Base-by-base conservation (phyloP, 1,140 invertebrate genomes). In the Cotesia chilonis region DNA sequence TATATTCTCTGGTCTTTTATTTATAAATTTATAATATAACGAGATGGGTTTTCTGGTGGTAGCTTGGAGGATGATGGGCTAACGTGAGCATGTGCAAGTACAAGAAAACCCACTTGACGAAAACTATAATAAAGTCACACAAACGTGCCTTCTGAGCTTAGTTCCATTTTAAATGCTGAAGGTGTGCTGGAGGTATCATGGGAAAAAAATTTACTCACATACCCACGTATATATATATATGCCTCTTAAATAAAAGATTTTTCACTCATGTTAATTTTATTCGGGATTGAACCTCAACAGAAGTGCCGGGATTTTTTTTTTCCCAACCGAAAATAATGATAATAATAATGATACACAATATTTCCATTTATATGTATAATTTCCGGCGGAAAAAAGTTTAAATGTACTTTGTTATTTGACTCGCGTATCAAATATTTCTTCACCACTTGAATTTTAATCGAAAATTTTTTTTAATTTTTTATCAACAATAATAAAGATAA, bases 331-430 rank as follows among this genome's bases (percentile, higher is more conserved):
- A 55, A 55, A 55, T 9, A 47, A 47, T 6, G 5, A 47, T 47
- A 47, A 47, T 47, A 47, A 47, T 47, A 47, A 47, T 47, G 41
- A 47, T 47, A 55, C 54, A 55, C 3, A 55, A 55, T 55, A 55
- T 55, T n/a, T 55, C 12, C 54, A 55, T 55, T 55, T 55, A 55
- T 55, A 55, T 55, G 54, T 55, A 55, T 55, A 14, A 55, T n/a
- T 17, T 55, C 54, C 54, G n/a, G 4, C 17, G 54, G 17, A 3
- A 55, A 55, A 55, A 55, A 14, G n/a, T 17, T n/a, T 14, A 55
- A 55, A 55, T 17, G n/a, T 55, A 47, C 54, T 14, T 55, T 17
- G 17, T 55, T 55, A 55, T 55, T 55, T 17, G 7, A 14, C 54
- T 14, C 54, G n/a, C 54, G 54, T 55, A 55, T 14, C 10, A 17